Percentiles rank a stretch among this genome's conserved stretches.
phyloP scores from a whole-genome alignment of 2,113 vertebrate species.

The Murina feae region DNA sequence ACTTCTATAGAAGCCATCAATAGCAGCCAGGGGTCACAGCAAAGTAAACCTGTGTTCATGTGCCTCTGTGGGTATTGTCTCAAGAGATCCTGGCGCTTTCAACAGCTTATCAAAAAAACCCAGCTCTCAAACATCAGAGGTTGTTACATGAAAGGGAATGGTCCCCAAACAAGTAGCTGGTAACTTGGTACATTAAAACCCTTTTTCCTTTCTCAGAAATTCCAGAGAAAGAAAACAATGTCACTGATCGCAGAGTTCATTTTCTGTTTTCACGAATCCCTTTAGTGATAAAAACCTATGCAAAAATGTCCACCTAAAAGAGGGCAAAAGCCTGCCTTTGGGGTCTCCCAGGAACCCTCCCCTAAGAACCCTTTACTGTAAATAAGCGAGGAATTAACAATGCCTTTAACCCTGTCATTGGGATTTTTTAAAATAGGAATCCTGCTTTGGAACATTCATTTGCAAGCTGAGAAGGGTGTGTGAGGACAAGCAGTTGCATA shows the following conservation, averaged over 20 bases:
- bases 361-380: background rate
- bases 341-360: background rate
- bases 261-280: background rate
- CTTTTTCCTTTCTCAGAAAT: background rate
- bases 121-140: background rate
- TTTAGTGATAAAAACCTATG: background rate
- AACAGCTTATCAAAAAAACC: background rate
- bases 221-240: background rate
- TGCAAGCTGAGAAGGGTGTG: background rate
- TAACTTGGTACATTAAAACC: background rate
- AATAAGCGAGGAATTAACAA: background rate
- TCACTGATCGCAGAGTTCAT: background rate
- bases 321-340: background rate
- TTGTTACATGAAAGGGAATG: background rate
- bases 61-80: background rate
- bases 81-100: background rate
- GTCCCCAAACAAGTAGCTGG: background rate
- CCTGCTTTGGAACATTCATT: background rate
- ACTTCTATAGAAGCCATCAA: background rate
- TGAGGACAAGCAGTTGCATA: background rate
- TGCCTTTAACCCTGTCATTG: background rate
- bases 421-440: background rate
- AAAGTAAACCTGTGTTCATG: accelerated
- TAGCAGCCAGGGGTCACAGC: accelerated
- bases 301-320: background rate